Base-by-base conservation (phyloP, 2,888 invertebrate species). In the Heliconius erato region DNA sequence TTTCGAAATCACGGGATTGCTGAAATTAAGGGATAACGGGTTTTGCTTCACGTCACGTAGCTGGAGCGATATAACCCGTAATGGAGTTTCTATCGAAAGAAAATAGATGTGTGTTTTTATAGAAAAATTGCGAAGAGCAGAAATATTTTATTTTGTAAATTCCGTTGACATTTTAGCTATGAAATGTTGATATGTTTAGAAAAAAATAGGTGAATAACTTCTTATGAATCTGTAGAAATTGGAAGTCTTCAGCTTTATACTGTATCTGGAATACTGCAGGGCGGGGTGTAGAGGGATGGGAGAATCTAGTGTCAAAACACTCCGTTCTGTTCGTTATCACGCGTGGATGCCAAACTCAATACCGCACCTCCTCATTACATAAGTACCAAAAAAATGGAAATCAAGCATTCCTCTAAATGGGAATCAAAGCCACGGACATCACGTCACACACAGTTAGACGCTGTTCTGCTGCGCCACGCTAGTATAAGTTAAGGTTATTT, bases 41-140 rank as follows among this genome's bases (percentile, higher is more conserved):
- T 76, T 59, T 69, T 40, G 77, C 68, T 71, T 44, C 69, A 78
- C 26, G 78, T 35, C 69, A 69, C 71, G 71, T 49, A 71, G 49
- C 65, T 71, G 63, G 19, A 72, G 49, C 49, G 77, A 72, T 68
- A 14, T 76, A 28, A 68, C n/a, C 71, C 69, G 12, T 81, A 72
- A 81, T 81, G 63, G 81, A 71, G 28, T 78, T 78, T 71, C 81
- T 71, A 72, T 49, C 63, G 77, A 71, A 78, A 71, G 32, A 65
- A 81, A 81, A 69, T 74, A 65, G 59, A 69, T 26, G 19, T 77
- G 11, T 77, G n/a, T 71, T 81, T 81, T 80, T 32, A 65, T 40
- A 44, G 78, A 65, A 78, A 54, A 23, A 44, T 44, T 44, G 23
- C n/a, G 35, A 76, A 59, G 63, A 40, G 9, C 32, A 9, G 6